Evolutionary conservation across 2,797 vertebrate species (phyloP).

Genomic region (Streptopelia turtur): DNA sequence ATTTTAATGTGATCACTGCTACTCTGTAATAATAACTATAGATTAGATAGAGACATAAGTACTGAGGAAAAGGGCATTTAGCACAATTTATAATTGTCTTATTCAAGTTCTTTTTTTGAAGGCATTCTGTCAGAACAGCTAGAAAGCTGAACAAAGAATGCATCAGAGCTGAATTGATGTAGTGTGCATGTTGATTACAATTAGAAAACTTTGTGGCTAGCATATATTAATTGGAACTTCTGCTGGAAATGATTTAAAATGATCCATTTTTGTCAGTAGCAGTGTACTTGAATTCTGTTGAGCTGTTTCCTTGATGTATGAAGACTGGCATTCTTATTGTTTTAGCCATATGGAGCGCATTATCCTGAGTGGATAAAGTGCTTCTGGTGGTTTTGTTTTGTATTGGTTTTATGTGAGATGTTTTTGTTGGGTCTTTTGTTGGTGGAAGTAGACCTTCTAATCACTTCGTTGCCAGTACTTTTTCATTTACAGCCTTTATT

Average conservation of each 20-base stretch:
- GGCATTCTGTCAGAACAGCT: not conserved
- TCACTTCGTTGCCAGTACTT: not conserved
- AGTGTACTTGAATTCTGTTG: not conserved
- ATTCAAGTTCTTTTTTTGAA: slow-evolving; percentile 21
- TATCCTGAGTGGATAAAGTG: not conserved
- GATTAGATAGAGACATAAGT: not conserved
- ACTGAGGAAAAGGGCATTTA: not conserved
- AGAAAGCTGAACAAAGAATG: not conserved
- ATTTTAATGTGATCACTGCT: not conserved
- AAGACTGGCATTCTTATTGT: not conserved
- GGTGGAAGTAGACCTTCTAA: not conserved
- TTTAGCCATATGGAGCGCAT: not conserved
- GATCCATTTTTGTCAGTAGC: not conserved
- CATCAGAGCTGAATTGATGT: not conserved
- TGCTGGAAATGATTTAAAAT: not conserved
- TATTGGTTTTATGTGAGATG: accelerated
- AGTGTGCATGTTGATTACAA: slow-evolving; percentile 1
- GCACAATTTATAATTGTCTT: not conserved
- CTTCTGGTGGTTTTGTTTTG: not conserved
- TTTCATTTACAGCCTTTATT: not conserved
- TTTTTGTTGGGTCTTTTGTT: not conserved
- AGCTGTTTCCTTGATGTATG: not conserved
- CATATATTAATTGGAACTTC: not conserved
- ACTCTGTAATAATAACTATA: not conserved
- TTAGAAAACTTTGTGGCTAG: slow-evolving; percentile 30